Percentiles rank a stretch among this genome's conserved stretches.
These are phyloP conservation scores for Seriola rivoliana DNA, from an alignment of 2,113 vertebrate species.

Conservation along the genomic window DNA sequence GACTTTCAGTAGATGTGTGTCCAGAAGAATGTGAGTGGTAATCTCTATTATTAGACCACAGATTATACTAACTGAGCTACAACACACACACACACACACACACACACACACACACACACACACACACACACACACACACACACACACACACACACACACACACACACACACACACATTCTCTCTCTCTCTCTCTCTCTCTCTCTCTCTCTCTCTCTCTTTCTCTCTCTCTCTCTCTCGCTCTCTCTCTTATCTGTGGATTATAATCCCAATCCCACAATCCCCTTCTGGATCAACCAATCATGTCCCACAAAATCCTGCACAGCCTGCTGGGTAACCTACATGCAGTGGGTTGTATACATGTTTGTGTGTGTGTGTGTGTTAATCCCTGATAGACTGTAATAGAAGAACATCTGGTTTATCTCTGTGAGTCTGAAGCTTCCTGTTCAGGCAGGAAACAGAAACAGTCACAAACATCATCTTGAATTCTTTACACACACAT, in stretches of 20 bases:
- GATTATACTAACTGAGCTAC: constrained; percentile 64
- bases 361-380: constrained; percentile 24
- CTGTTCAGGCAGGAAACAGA: constrained; percentile 35
- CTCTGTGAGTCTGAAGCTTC: constrained; percentile 43
- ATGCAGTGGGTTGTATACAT: constrained; percentile 34
- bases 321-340: constrained; percentile 70
- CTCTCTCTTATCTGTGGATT: constrained; percentile 55
- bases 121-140: constrained; percentile 15
- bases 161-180: constrained; percentile 8
- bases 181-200: too few relatives aligned
- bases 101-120: constrained; percentile 17
- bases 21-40: constrained; percentile 55
- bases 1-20: constrained; percentile 34
- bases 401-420: constrained; percentile 70
- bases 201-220: not conserved
- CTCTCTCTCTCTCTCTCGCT: too few relatives aligned
- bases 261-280: constrained; percentile 75
- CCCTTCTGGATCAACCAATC: constrained; percentile 70
- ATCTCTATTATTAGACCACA: constrained; percentile 73
- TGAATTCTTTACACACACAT: too few relatives aligned
- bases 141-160: constrained; percentile 16
- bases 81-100: constrained; percentile 18
- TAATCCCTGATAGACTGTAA: constrained; percentile 57
- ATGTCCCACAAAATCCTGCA: constrained; percentile 59
- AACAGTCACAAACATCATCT: not conserved